These are phyloP conservation scores for Anoplopoma fimbria DNA, from an alignment of 2,113 vertebrate species.

Conservation along the genomic window DNA sequence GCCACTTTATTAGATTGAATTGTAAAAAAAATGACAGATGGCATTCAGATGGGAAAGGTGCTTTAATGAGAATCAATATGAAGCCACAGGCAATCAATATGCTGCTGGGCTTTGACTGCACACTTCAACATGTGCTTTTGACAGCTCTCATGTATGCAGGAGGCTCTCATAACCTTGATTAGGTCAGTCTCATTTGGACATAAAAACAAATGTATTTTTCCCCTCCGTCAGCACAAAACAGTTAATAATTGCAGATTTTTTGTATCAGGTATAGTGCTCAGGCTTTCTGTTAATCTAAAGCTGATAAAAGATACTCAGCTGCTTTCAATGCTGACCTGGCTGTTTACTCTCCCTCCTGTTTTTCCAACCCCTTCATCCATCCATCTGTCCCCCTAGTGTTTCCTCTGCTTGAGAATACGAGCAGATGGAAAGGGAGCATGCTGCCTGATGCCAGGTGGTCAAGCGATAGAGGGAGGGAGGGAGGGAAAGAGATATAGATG, in stretches of 20 bases:
- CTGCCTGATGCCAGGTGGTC: conserved; percentile 65
- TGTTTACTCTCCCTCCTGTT: conserved; percentile 79
- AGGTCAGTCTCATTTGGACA: conserved; percentile 23
- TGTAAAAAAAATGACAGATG: conserved; percentile 52
- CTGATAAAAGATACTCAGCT: conserved; percentile 65
- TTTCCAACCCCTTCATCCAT: conserved; percentile 66
- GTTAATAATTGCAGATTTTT: conserved; percentile 47
- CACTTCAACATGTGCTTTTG: conserved; percentile 3
- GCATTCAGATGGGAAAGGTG: conserved; percentile 26
- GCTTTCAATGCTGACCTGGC: conserved; percentile 50
- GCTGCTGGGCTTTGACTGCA: neutral
- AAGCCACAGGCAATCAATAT: conserved; percentile 31
- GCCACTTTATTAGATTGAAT: conserved; percentile 65
- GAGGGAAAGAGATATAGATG: conserved; percentile 32
- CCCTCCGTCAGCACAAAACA: conserved; percentile 2
- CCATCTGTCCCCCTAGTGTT: conserved; percentile 60
- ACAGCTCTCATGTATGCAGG: conserved; percentile 33
- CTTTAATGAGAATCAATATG: conserved; percentile 57
- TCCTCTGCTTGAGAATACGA: conserved; percentile 67
- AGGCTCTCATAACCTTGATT: conserved; percentile 16
- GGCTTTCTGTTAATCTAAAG: conserved; percentile 50
- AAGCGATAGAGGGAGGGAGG: conserved; percentile 31
- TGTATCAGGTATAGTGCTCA: conserved; percentile 8
- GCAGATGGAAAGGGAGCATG: conserved; percentile 75
- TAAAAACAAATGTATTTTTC: conserved; percentile 1